Base-by-base conservation (phyloP, 2,888 invertebrate species). In the Lithosia quadra region DNA sequence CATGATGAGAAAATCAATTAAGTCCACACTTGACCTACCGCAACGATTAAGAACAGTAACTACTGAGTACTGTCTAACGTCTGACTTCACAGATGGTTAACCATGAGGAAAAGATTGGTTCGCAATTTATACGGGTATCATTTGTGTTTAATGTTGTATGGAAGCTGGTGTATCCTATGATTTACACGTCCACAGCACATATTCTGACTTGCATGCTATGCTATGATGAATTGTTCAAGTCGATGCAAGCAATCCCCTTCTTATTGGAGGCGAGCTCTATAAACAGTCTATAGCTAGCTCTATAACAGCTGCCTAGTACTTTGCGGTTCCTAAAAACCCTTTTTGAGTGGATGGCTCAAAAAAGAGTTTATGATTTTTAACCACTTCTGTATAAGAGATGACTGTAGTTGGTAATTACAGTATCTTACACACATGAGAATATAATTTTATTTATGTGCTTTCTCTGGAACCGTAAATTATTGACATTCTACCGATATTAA, bases 61-160 rank as follows among this genome's bases (percentile, higher is more conserved):
- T n/a, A n/a, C n/a, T n/a, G n/a, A n/a, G n/a, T 72, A 73, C 77
- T 68, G 67, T 72, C 78, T 64, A 81, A 72, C 67, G 67, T 21
- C 34, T 67, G 59, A 56, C 76, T 78, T 87, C 82, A 87, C 84
- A 83, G 85, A 79, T 88, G 89, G 84, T 62, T 78, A 79, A 65
- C 67, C 88, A 87, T 75, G 86, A 73, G 72, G 79, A 86, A 87
- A 84, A 82, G 79, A 81, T 82, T 71, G 67, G 67, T 70, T 77
- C 68, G 60, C 43, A 73, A 58, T 71, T n/a, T n/a, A 68, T 56
- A 53, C 58, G 28, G 5, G 36, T 64, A 64, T 64, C 63, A 56
- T 28, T 57, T 64, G 36, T 22, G 21, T 24, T 62, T 49, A 55
- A 53, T 13, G 60, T 43, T 24, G 24, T 39, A 15, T 9, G 36